Evolutionary conservation across 2,797 vertebrate species (phyloP).

Genomic region (Dermochelys coriacea): DNA sequence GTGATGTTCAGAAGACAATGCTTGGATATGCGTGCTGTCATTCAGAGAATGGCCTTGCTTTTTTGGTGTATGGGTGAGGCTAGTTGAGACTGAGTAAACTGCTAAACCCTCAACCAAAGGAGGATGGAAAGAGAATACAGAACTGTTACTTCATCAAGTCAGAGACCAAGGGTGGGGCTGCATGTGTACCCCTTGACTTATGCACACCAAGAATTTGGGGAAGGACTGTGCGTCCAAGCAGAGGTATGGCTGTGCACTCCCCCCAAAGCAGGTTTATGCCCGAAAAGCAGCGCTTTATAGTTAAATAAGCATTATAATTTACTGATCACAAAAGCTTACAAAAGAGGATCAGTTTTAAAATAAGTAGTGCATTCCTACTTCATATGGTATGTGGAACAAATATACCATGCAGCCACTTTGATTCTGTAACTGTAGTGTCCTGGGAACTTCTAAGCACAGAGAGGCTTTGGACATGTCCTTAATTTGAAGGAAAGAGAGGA

Average conservation of each 20-base stretch:
- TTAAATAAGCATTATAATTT: neutral
- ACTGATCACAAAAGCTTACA: neutral
- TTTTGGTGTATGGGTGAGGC: neutral
- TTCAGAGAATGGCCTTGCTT: rapidly evolving
- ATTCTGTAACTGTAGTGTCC: neutral
- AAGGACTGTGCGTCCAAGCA: neutral
- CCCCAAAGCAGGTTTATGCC: neutral
- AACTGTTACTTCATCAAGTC: neutral
- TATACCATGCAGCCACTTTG: neutral
- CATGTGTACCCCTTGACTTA: neutral
- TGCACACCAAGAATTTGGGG: neutral
- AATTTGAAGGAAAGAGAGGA: constrained; percentile 1
- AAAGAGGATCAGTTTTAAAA: neutral
- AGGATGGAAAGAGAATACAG: neutral
- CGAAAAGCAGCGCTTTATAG: neutral
- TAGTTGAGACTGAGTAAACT: neutral
- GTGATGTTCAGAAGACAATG: neutral
- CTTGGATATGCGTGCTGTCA: neutral
- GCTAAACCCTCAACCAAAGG: neutral
- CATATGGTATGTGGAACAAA: neutral
- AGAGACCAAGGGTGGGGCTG: neutral
- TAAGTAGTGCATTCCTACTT: neutral
- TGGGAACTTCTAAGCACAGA: neutral
- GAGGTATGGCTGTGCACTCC: neutral
- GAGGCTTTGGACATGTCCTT: neutral